These are phyloP conservation scores for Amphiduros pacificus DNA, from an alignment of 2,888 invertebrate genomes.

Conservation along the genomic window DNA sequence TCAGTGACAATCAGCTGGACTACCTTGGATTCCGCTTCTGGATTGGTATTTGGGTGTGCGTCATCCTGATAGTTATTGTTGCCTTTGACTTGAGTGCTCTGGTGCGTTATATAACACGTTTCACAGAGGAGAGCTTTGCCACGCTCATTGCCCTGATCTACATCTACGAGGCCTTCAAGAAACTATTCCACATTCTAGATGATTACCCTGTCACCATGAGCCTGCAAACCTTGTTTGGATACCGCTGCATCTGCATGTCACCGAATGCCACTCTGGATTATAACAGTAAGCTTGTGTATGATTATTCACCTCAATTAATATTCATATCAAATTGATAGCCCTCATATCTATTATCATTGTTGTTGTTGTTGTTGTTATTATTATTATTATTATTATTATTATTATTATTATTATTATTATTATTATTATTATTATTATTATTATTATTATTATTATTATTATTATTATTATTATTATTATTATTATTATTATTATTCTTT, in stretches of 20 bases:
- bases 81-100: conserved; percentile 94
- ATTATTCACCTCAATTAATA: no score
- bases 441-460: no score
- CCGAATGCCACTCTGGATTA: no score
- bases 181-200: conserved; percentile 71
- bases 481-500: no score
- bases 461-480: no score
- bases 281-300: no score
- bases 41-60: conserved; percentile 92
- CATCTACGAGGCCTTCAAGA: conserved; percentile 96
- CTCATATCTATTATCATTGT: no score
- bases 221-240: not conserved
- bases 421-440: no score
- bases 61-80: conserved; percentile 82
- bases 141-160: conserved; percentile 97
- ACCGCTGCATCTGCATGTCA: not conserved
- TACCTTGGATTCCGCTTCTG: conserved; percentile 94
- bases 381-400: no score
- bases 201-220: conserved; percentile 29
- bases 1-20: conserved; percentile 70
- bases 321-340: no score
- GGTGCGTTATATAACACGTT: conserved; percentile 95
- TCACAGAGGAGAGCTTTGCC: conserved; percentile 98
- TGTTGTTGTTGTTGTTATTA: no score
- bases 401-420: no score